Evolutionary conservation across 2,888 invertebrate genomes (phyloP).

Genomic region (Acronicta psi): DNA sequence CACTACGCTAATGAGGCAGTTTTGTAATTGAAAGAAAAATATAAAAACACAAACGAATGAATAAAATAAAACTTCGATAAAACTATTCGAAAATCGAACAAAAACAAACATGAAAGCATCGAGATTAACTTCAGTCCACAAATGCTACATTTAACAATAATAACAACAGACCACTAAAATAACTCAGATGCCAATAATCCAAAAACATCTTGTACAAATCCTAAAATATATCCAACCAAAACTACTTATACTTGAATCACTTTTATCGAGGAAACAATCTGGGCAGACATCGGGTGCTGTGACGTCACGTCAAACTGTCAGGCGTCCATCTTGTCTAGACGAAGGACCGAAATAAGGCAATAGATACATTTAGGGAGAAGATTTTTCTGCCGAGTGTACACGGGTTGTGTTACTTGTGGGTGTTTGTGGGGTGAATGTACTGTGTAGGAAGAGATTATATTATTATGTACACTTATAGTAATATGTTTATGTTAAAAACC

Average conservation of each 20-base stretch:
- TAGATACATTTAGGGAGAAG: constrained; percentile 22
- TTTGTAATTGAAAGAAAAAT: no score
- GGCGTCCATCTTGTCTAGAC: constrained; percentile 30
- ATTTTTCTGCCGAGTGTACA: constrained; percentile 13
- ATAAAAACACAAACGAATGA: no score
- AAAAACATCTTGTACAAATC: constrained; percentile 23
- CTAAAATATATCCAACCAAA: constrained; percentile 39
- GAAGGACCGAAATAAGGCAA: constrained; percentile 46
- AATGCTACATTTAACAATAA: neutral
- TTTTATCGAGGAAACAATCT: constrained; percentile 39
- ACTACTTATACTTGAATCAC: constrained; percentile 31
- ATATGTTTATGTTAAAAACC: no score
- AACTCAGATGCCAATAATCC: constrained; percentile 6
- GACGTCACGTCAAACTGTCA: constrained; percentile 46
- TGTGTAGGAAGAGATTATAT: neutral
- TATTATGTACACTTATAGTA: no score
- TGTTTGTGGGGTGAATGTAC: neutral
- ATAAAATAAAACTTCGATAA: no score
- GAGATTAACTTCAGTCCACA: neutral
- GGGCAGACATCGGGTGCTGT: constrained; percentile 22
- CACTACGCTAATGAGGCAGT: no score
- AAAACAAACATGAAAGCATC: no score
- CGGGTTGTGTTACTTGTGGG: neutral
- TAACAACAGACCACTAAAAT: constrained; percentile 14
- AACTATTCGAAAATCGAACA: neutral